Evolutionary conservation across 2,113 vertebrate species (phyloP), one percentile per base, ranked within the genome.

Genomic region (Probosciger aterrimus): DNA sequence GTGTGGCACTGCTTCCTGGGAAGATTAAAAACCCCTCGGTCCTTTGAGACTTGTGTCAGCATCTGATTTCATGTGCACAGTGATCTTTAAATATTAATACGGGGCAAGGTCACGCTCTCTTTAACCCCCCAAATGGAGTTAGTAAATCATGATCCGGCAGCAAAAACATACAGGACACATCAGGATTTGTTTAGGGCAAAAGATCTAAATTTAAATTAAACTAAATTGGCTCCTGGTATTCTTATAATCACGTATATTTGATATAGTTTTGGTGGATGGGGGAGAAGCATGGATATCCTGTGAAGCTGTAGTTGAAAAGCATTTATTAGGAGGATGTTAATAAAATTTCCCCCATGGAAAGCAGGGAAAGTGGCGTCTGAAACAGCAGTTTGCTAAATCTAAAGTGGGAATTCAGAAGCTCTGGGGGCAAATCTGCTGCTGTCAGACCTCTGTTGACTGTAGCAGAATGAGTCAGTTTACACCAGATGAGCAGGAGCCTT

Each of bases 21-120:
- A 97, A 97, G 96, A 97, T 97, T 96, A 95, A 96, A 97, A 97
- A 95, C 77, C 95, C 88, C 85, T 86, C 77, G 88, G 85, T 97
- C 97, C 97, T 97, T 70, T 60, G 97, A 97, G 97, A 97, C 92
- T 97, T 95, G 94, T 97, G 95, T 97, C 97, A 97, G 97, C 97
- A 97, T 97, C 96, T 89, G 95, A 97, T 97, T 97, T 95, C 93
- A 77, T 93, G 95, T 33, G 77, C 96, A 93, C 68, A 27, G 89
- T 96, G 94, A 96, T 94, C 92, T 97, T 97, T 97, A 97, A 96
- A 86, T 95, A 96, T 95, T 95, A 94, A 96, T 96, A 88, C 5
- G 41, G 88, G 95, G 80, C 87, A 95, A 95, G 92, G 95, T 93
- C 90, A 60, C 49, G 94, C 88, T 97, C 82, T 94, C 90, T 96